Conservation (phyloP, 2,113 vertebrate genomes). For the Campylomormyrus tamandua region DNA sequence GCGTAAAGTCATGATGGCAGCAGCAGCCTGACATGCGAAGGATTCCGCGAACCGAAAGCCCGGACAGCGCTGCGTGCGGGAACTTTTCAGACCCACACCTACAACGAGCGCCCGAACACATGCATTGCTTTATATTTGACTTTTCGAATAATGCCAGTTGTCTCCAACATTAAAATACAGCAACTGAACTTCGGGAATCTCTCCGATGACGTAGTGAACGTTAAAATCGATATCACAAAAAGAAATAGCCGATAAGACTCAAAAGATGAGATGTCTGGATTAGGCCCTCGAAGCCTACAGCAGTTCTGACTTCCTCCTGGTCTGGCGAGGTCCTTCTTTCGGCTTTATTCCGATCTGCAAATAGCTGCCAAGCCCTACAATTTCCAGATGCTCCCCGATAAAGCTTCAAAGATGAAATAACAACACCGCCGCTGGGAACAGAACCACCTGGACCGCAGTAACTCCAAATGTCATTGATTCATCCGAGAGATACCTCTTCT, state of each 20-base stretch:
- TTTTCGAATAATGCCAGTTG: not conserved
- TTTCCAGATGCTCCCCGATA: slow-evolving; percentile 24
- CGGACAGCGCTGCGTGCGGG: not conserved
- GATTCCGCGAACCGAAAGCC: not conserved
- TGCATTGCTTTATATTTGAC: not conserved
- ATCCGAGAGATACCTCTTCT: slow-evolving; percentile 48
- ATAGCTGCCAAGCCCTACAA: slow-evolving; percentile 29
- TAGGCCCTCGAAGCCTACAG: slow-evolving; percentile 53
- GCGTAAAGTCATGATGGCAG: not conserved
- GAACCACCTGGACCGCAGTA: slow-evolving; percentile 38
- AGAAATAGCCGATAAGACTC: not conserved
- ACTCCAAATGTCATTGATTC: slow-evolving; percentile 64
- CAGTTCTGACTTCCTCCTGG: slow-evolving; percentile 58
- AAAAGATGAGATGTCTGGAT: slow-evolving; percentile 8
- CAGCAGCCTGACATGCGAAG: not conserved
- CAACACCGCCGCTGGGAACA: slow-evolving; percentile 30
- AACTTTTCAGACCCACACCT: not conserved
- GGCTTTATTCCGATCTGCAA: slow-evolving; percentile 34
- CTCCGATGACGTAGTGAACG: too few relatives aligned
- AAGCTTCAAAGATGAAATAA: slow-evolving; percentile 10
- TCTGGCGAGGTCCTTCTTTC: slow-evolving; percentile 49
- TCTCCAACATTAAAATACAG: not conserved
- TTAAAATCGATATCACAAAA: not conserved
- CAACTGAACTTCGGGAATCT: not conserved
- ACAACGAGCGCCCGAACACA: not conserved